Base-by-base conservation (phyloP, 2,888 invertebrate genomes). In the Meiosimyza platycephala region DNA sequence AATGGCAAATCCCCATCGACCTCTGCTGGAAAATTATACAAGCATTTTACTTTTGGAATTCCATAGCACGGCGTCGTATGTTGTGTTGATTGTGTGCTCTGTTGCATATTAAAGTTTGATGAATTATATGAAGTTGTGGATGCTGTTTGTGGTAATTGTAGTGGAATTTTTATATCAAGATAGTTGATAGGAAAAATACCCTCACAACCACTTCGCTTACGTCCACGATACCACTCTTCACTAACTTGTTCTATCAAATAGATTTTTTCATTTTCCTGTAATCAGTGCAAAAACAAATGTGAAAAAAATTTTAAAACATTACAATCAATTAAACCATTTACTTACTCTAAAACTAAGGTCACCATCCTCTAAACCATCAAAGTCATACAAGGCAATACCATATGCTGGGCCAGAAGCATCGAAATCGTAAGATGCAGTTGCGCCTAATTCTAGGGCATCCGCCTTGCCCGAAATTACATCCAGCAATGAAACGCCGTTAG, bases 101-200 rank as follows among this genome's bases (percentile, higher is more conserved):
- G 74, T 75, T 15, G 66, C 75, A 40, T 40, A 40, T 40, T 40
- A 6, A 40, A 57, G 67, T n/a, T 51, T 40, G 33, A 40, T 55
- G 77, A 77, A 52, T 40, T 9, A 40, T 69, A 33, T 6, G 33
- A 40, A 9, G 40, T 55, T 63, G 72, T 72, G 69, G 66, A 9
- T 59, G 55, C n/a, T 12, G 54, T 52, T 64, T 73, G 67, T 22
- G 73, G 18, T 47, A 76, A 69, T 70, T 72, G 68, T 51, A 94
- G 86, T 71, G 95, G 93, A 77, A 93, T 90, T 84, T 92, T 91
- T 62, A 95, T 88, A 79, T 94, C 91, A 76, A 96, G 90, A 86
- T 94, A 96, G 86, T 91, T 94, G 28, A 90, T 88, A 1, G 96
- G 96, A 87, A 96, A 96, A 78, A 96, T 92, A 54, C 96, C 96